Conservation (phyloP, 2,888 invertebrate genomes). For the Perdita meconis region DNA sequence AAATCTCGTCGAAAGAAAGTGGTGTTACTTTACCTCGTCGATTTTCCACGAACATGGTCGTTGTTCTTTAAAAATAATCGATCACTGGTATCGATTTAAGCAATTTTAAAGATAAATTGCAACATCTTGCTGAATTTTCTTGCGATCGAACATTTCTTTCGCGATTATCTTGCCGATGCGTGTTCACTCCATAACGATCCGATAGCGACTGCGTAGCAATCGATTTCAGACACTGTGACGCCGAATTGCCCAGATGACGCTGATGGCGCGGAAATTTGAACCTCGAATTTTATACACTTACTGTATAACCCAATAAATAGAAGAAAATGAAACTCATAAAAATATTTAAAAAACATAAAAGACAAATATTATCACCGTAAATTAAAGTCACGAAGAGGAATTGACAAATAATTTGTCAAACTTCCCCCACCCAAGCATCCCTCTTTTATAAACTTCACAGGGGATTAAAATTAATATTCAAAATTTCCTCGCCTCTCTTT, state of each 20-base stretch:
- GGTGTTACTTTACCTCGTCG: neutral
- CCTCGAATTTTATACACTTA: neutral
- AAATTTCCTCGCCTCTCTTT: too few relatives aligned
- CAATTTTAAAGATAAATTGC: neutral
- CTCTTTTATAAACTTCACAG: too few relatives aligned
- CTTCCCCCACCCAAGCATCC: too few relatives aligned
- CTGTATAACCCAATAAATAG: neutral
- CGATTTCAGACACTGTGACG: neutral
- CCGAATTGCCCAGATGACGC: conserved; percentile 19
- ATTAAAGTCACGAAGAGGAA: too few relatives aligned
- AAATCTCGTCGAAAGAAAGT: too few relatives aligned
- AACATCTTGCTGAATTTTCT: neutral
- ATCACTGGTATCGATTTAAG: neutral
- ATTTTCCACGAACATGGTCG: neutral
- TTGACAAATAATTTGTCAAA: too few relatives aligned
- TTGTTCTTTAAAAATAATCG: neutral
- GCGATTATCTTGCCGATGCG: conserved; percentile 8
- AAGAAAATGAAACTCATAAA: neutral
- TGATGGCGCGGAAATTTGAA: neutral
- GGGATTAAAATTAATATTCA: too few relatives aligned
- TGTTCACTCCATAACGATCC: conserved; percentile 20
- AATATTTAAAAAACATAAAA: too few relatives aligned
- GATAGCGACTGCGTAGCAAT: conserved; percentile 17
- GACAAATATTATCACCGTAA: too few relatives aligned
- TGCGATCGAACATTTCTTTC: neutral